Percentiles rank a stretch among this genome's conserved stretches.
These are phyloP conservation scores for Netelia virgata DNA, from an alignment of 2,888 invertebrate species.

Conservation along the genomic window DNA sequence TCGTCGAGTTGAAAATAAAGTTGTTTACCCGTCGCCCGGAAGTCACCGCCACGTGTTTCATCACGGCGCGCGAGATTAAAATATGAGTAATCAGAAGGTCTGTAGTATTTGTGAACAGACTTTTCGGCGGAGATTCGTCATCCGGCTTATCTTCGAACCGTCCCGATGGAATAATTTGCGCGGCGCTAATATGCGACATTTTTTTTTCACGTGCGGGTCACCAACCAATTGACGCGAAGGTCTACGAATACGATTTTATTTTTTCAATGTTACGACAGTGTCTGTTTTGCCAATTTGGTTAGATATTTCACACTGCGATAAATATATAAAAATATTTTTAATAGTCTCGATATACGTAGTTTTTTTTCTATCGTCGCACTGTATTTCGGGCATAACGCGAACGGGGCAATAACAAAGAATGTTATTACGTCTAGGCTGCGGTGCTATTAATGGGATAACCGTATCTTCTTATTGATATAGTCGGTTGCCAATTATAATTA, in stretches of 20 bases:
- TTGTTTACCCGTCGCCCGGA: constrained; percentile 27
- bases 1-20: background rate
- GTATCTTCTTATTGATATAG: constrained; percentile 11
- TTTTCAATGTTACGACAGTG: background rate
- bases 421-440: constrained; percentile 6
- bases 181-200: constrained; percentile 20
- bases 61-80: constrained; percentile 30
- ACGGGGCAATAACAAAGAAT: background rate
- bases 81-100: constrained; percentile 35
- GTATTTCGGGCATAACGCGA: background rate
- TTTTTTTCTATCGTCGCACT: background rate
- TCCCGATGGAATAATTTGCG: constrained; percentile 37
- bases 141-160: constrained; percentile 54
- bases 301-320: background rate
- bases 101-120: constrained; percentile 51
- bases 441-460: constrained; percentile 27
- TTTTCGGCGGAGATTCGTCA: constrained; percentile 61
- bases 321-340: too few species aligned
- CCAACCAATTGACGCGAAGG: constrained; percentile 34
- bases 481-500: constrained; percentile 36
- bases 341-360: background rate
- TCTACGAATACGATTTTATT: constrained; percentile 9
- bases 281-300: background rate
- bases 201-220: constrained; percentile 26
- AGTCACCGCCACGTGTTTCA: constrained; percentile 29